Evolutionary conservation across 2,797 vertebrate genomes (phyloP).

Genomic region (Alosa sapidissima): DNA sequence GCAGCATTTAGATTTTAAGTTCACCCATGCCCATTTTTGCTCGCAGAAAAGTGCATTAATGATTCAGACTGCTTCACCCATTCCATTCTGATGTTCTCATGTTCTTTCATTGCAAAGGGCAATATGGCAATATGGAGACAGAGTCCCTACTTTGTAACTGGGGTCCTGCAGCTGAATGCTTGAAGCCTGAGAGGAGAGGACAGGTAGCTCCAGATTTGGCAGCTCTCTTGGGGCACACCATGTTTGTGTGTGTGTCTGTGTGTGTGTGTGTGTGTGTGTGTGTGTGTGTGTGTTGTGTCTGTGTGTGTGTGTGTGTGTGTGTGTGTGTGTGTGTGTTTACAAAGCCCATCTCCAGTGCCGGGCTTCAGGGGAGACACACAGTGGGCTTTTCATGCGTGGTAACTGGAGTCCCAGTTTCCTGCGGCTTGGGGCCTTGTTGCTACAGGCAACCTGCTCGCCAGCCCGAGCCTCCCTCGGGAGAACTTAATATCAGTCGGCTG

Average conservation of each 20-base stretch:
- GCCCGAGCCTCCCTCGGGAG: slow-evolving; percentile 47
- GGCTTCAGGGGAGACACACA: slow-evolving; percentile 76
- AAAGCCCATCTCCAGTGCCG: slow-evolving; percentile 40
- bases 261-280: slow-evolving; percentile 13
- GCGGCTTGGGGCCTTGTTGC: slow-evolving; percentile 71
- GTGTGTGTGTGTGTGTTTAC: slow-evolving; percentile 13
- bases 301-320: background rate
- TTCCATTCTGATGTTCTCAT: background rate
- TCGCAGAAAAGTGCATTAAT: background rate
- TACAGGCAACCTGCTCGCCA: slow-evolving; percentile 72
- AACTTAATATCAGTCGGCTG: slow-evolving; percentile 65
- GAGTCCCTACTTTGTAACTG: background rate
- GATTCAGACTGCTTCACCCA: background rate
- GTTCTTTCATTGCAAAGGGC: background rate
- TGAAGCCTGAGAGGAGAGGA: background rate
- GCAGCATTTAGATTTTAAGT: background rate
- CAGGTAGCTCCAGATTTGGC: background rate
- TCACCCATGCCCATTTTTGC: background rate
- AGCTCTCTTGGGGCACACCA: background rate
- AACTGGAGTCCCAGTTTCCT: slow-evolving; percentile 73
- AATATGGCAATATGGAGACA: background rate
- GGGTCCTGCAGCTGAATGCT: background rate
- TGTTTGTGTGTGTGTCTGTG: background rate
- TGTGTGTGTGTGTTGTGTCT: slow-evolving; percentile 13
- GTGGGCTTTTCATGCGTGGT: slow-evolving; percentile 73